These are phyloP conservation scores for Brachionus rotundiformis DNA, from an alignment of 1,140 invertebrate species.

Conservation along the genomic window DNA sequence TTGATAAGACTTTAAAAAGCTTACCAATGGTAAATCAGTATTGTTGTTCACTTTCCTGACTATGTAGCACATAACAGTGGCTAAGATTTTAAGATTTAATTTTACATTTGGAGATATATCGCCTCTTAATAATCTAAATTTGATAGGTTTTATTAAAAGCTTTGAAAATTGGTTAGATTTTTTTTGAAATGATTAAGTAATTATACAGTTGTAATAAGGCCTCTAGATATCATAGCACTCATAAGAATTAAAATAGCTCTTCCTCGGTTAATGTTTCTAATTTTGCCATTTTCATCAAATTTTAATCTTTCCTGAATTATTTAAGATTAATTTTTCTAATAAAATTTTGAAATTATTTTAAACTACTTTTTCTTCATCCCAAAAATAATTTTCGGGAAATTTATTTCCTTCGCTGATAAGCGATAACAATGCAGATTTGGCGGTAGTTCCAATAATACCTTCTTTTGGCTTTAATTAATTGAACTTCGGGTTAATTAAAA, in stretches of 20 bases:
- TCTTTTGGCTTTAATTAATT: background rate
- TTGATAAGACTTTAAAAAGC: background rate
- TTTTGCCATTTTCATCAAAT: slow-evolving; percentile 51
- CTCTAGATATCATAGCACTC: slow-evolving; percentile 36
- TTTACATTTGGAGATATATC: slow-evolving; percentile 5
- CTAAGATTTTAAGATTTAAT: slow-evolving; percentile 39
- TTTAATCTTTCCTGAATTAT: slow-evolving; percentile 9
- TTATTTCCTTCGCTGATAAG: slow-evolving; percentile 46
- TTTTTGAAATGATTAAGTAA: background rate
- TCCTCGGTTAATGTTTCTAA: slow-evolving; percentile 45
- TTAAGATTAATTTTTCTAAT: background rate
- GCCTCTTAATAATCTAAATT: slow-evolving; percentile 44
- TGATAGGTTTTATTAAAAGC: slow-evolving; percentile 46
- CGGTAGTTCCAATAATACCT: slow-evolving; percentile 43
- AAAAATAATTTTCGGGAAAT: slow-evolving; percentile 50
- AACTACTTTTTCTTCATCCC: slow-evolving; percentile 47
- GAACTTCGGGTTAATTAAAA: background rate
- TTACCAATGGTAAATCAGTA: slow-evolving; percentile 1
- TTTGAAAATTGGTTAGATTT: background rate
- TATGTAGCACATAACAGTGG: slow-evolving; percentile 40
- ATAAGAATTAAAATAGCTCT: slow-evolving; percentile 45
- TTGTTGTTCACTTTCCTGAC: slow-evolving; percentile 35
- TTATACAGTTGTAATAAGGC: slow-evolving; percentile 26
- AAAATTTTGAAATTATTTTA: background rate
- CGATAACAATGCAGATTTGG: slow-evolving; percentile 24